Evolutionary conservation across 2,113 vertebrate species (phyloP), one percentile per base, ranked within the genome.

Genomic region (Oenanthe melanoleuca): DNA sequence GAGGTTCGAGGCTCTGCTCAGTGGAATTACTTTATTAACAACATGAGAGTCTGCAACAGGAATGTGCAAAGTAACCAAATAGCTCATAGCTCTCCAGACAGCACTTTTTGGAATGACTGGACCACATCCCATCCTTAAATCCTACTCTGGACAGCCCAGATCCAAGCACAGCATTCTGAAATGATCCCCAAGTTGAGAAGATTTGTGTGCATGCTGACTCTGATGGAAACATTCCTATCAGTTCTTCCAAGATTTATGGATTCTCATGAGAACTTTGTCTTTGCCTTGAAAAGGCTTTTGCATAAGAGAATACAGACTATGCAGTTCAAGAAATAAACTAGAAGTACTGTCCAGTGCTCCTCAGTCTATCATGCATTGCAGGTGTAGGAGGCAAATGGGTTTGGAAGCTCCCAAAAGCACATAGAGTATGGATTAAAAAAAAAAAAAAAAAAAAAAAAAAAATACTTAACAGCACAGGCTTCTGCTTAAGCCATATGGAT

Each of bases 181-280:
- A 81, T 69, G 7, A 38, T n/a, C 11, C 28, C 18, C 28, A 34
- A 5, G 3, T 34, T 77, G 6, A 21, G 65, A 37, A 50, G 29
- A 55, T 8, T n/a, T 60, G 10, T 0, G 1, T n/a, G 21, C 12
- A n/a, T 3, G 23, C 5, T 24, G 15, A 53, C 22, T n/a, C 24
- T 86, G 44, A 91, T 25, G 78, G 52, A 89, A 86, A 33, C 38
- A 13, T 11, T 83, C 25, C 18, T 25, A 13, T 10, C 13, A 42
- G 16, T n/a, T 80, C 44, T 88, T 63, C 59, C 60, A 63, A 26
- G 34, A 64, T 64, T 47, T 37, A 74, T 3, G 7, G 21, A 73
- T 57, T 65, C 50, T 70, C 5, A 1, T 3, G 3, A 47, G 86
- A 65, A 59, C 4, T n/a, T 72, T 53, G 26, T 20, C 26, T 55